Evolutionary conservation across 2,797 vertebrate species (phyloP).

Genomic region (Potorous gilbertii): DNA sequence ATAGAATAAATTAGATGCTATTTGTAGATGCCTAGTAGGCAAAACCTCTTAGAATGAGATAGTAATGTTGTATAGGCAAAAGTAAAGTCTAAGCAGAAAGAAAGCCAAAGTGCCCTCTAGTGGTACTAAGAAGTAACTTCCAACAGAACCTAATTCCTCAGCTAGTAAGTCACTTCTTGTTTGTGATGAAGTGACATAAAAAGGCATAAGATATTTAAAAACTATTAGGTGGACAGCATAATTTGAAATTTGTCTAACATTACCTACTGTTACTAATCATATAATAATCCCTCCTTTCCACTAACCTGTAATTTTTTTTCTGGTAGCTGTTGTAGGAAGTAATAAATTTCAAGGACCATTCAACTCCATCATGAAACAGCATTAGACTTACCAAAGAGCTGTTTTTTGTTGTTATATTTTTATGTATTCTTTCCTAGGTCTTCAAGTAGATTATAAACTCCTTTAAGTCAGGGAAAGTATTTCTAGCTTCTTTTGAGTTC

Average conservation of each 20-base stretch:
- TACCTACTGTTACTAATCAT: neutral
- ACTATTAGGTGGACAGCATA: neutral
- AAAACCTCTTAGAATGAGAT: slow-evolving; percentile 38
- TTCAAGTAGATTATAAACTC: neutral
- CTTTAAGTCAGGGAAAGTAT: neutral
- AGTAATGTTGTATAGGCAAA: accelerated
- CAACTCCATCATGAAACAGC: neutral
- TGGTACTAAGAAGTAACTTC: slow-evolving; percentile 70
- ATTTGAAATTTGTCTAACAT: slow-evolving; percentile 18
- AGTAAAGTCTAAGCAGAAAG: slow-evolving; percentile 55
- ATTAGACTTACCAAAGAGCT: neutral
- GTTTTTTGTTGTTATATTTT: neutral
- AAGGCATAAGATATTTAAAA: neutral
- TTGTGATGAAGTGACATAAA: neutral
- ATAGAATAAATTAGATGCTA: slow-evolving; percentile 3
- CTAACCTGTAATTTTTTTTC: neutral
- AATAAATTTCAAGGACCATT: neutral
- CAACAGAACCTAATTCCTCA: slow-evolving; percentile 19
- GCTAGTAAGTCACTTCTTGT: no score
- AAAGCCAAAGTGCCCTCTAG: slow-evolving; percentile 83
- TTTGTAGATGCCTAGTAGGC: slow-evolving; percentile 24
- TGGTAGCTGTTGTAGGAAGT: neutral
- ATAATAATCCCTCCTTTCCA: slow-evolving; percentile 8
- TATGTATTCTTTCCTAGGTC: neutral
- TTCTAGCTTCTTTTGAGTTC: neutral